phyloP scores from a whole-genome alignment of 2,888 invertebrate genomes.

The Euzophera pinguis region DNA sequence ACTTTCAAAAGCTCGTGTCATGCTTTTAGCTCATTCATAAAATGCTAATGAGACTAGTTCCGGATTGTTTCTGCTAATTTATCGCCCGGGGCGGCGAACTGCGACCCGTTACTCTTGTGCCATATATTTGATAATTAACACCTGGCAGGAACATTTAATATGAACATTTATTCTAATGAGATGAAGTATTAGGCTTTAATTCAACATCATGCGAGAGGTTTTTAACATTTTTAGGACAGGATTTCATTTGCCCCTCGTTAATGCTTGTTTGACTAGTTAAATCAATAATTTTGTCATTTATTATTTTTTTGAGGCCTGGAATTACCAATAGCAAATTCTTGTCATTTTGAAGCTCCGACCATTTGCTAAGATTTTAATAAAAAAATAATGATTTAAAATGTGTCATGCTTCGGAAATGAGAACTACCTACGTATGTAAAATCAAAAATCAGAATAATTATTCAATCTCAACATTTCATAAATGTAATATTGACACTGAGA shows the following conservation, averaged over 20 bases:
- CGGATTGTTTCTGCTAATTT: conserved; percentile 63
- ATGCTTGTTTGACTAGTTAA: background rate
- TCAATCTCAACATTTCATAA: no score
- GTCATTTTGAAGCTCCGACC: no score
- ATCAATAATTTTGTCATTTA: background rate
- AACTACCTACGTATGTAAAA: no score
- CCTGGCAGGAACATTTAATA: conserved; percentile 49
- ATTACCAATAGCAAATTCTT: no score
- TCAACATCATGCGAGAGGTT: conserved; percentile 20
- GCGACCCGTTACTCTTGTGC: conserved; percentile 42
- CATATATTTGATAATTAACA: conserved; percentile 60
- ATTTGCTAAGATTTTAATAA: no score
- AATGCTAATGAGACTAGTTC: conserved; percentile 64
- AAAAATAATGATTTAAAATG: no score
- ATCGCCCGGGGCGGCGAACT: conserved; percentile 45
- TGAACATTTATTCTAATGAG: conserved; percentile 38
- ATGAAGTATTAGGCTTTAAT: conserved; percentile 24
- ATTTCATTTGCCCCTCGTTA: conserved; percentile 2
- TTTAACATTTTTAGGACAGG: background rate
- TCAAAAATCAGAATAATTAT: no score
- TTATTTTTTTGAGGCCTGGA: no score
- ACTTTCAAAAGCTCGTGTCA: conserved; percentile 60
- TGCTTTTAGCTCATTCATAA: conserved; percentile 60
- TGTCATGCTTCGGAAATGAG: no score
- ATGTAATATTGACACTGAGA: no score